Percentiles rank a stretch among this genome's conserved stretches.
These are phyloP conservation scores for Thaleichthys pacificus DNA, from an alignment of 2,797 vertebrate species.

Conservation along the genomic window DNA sequence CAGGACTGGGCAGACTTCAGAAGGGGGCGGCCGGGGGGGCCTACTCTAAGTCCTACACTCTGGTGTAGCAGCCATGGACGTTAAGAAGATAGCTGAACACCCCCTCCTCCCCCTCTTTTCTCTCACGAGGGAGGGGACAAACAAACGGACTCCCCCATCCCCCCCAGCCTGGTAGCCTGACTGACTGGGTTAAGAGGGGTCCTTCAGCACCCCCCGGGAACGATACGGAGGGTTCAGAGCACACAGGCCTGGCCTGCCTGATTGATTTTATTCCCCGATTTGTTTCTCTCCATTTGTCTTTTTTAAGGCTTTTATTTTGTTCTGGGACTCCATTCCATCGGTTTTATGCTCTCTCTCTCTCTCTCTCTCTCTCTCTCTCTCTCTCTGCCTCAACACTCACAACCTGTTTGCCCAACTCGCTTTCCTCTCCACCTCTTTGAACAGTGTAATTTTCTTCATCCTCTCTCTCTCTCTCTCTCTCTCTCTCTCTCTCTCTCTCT, in stretches of 20 bases:
- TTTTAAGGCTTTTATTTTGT: constrained; percentile 73
- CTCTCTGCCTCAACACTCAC: neutral
- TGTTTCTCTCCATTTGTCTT: constrained; percentile 46
- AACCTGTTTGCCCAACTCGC: neutral
- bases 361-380: neutral
- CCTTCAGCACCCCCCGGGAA: constrained; percentile 55
- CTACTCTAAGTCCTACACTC: constrained; percentile 98
- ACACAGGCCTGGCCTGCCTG: constrained; percentile 48
- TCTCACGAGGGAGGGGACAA: constrained; percentile 39
- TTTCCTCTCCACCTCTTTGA: neutral
- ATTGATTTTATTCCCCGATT: too few species aligned
- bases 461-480: constrained; percentile 16
- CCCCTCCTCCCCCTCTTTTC: too few species aligned
- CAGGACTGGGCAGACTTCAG: constrained; percentile 90
- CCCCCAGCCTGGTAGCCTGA: constrained; percentile 33
- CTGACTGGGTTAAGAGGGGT: constrained; percentile 57
- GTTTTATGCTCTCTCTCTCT: constrained; percentile 51
- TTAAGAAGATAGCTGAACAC: too few species aligned
- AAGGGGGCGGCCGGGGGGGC: constrained; percentile 85
- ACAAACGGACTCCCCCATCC: too few species aligned
- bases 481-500: neutral
- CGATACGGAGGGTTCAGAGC: constrained; percentile 35
- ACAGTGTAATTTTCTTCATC: neutral
- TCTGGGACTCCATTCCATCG: constrained; percentile 46
- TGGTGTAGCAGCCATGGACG: constrained; percentile 80